phyloP scores from a whole-genome alignment of 2,888 invertebrate species.

The Polymixis flavicincta region DNA sequence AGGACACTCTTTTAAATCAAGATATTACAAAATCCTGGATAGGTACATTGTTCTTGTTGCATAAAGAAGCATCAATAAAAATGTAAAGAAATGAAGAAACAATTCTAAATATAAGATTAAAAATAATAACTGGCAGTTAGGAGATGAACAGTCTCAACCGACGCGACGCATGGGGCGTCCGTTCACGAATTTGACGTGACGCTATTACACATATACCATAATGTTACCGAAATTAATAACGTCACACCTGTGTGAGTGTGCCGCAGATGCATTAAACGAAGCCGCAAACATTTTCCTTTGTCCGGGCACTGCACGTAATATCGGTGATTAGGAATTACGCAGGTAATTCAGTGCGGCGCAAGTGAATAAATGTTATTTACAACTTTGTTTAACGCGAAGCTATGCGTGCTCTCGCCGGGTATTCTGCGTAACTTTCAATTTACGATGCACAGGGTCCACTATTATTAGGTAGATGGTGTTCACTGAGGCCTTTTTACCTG shows the following conservation, averaged over 20 bases:
- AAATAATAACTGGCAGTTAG: too few relatives aligned
- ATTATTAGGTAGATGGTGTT: slow-evolving; percentile 62
- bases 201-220: background rate
- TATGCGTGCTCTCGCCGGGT: slow-evolving; percentile 56
- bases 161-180: too few relatives aligned
- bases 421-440: slow-evolving; percentile 69
- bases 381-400: slow-evolving; percentile 55
- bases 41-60: too few relatives aligned
- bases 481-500: slow-evolving; percentile 38
- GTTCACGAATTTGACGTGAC: too few relatives aligned
- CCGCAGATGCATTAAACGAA: slow-evolving; percentile 22
- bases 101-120: too few relatives aligned
- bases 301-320: slow-evolving; percentile 26
- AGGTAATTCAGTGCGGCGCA: slow-evolving; percentile 50
- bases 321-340: slow-evolving; percentile 58
- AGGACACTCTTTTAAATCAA: too few relatives aligned
- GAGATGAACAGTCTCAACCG: too few relatives aligned
- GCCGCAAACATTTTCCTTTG: slow-evolving; percentile 32
- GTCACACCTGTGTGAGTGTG: background rate
- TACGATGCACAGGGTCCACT: slow-evolving; percentile 56
- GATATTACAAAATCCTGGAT: too few relatives aligned
- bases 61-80: too few relatives aligned
- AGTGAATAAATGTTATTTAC: slow-evolving; percentile 63
- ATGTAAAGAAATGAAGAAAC: too few relatives aligned
- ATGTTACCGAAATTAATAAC: slow-evolving; percentile 2